These are phyloP conservation scores for Cosmopolites sordidus DNA, from an alignment of 2,888 invertebrate genomes.

Conservation along the genomic window DNA sequence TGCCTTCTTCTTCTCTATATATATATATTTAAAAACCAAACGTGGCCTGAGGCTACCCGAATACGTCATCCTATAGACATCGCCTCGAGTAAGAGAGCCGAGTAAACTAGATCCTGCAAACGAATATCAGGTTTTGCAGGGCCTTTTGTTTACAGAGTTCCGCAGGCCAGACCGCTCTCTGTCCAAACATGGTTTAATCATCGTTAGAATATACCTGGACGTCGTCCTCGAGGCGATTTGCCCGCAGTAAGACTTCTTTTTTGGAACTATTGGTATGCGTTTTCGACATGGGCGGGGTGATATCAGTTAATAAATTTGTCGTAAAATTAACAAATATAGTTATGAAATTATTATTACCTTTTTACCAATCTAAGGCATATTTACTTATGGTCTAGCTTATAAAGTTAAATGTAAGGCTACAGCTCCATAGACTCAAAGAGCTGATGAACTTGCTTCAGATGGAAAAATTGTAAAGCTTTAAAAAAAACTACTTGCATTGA, in stretches of 20 bases:
- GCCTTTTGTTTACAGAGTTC: slow-evolving; percentile 24
- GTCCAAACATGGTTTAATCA: slow-evolving; percentile 24
- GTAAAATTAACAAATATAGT: no score
- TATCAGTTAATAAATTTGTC: no score
- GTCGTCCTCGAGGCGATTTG: slow-evolving; percentile 8
- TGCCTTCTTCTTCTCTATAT: background rate
- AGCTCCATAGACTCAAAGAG: no score
- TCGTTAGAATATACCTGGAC: slow-evolving; percentile 24
- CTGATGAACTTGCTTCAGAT: no score
- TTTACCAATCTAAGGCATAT: no score
- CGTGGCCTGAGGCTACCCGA: background rate
- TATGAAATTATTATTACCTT: no score
- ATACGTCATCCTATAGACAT: slow-evolving; percentile 20
- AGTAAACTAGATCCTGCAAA: slow-evolving; percentile 14
- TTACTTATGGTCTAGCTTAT: no score
- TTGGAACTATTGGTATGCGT: background rate
- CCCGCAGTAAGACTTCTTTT: slow-evolving; percentile 6
- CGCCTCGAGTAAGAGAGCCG: slow-evolving; percentile 3
- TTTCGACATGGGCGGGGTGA: background rate
- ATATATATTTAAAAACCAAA: background rate
- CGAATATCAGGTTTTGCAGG: slow-evolving; percentile 24
- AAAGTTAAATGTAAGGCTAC: no score
- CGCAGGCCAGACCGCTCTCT: slow-evolving; percentile 21
- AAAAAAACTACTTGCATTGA: no score
- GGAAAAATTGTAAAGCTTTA: no score